A percentile compares a stretch with the other conserved stretches of the same genome.
These are phyloP conservation scores for Drosophila acutilabella DNA, from an alignment of 2,888 invertebrate species.

Conservation along the genomic window DNA sequence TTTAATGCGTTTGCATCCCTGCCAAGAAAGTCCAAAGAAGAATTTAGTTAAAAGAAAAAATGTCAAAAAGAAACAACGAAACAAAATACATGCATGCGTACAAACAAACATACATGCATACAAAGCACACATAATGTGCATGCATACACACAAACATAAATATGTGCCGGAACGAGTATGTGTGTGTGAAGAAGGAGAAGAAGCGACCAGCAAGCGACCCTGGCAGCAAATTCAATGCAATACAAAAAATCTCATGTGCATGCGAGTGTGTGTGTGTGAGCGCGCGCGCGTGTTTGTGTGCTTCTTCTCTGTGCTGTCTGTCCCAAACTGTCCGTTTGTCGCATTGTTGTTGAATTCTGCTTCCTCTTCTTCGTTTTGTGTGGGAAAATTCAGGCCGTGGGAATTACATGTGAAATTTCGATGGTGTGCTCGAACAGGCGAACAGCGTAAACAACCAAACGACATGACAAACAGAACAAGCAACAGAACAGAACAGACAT, in stretches of 20 bases:
- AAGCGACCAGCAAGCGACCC: constrained; percentile 74
- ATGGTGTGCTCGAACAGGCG: constrained; percentile 85
- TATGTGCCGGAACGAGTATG: constrained; percentile 2
- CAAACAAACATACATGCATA: not conserved
- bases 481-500: constrained; percentile 39
- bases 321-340: constrained; percentile 62
- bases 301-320: constrained; percentile 47
- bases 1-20: constrained; percentile 45
- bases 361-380: constrained; percentile 78
- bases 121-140: constrained; percentile 7
- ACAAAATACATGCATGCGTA: constrained; percentile 23
- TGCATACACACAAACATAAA: constrained; percentile 10
- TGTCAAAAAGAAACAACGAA: constrained; percentile 53
- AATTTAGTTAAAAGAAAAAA: constrained; percentile 46
- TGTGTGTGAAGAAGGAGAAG: constrained; percentile 45
- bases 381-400: constrained; percentile 85
- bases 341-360: constrained; percentile 69
- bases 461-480: constrained; percentile 45
- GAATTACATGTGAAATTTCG: constrained; percentile 85
- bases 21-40: constrained; percentile 33
- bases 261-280: constrained; percentile 23
- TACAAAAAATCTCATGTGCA: constrained; percentile 45
- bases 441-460: constrained; percentile 72
- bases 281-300: constrained; percentile 36
- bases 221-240: constrained; percentile 73